Conservation (phyloP, 2,797 vertebrate species). For the Sebastes vulpes region DNA sequence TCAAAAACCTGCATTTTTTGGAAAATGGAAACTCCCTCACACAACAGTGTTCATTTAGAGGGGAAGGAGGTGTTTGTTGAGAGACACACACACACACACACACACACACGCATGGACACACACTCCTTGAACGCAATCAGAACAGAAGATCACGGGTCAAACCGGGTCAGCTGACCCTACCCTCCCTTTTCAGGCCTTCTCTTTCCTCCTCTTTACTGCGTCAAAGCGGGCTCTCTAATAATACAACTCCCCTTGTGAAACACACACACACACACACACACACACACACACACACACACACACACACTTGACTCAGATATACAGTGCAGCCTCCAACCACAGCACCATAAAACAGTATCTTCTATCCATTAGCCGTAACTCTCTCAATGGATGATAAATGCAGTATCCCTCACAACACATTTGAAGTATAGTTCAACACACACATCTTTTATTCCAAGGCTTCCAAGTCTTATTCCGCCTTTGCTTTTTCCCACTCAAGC, state of each 20-base stretch:
- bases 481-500: slow-evolving; percentile 68
- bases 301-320: slow-evolving; percentile 35
- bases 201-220: slow-evolving; percentile 73
- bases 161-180: slow-evolving; percentile 73
- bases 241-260: slow-evolving; percentile 70
- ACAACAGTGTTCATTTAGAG: slow-evolving; percentile 62
- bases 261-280: slow-evolving; percentile 46
- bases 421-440: slow-evolving; percentile 64
- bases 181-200: slow-evolving; percentile 74
- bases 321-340: slow-evolving; percentile 61
- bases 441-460: slow-evolving; percentile 70
- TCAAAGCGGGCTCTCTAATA: slow-evolving; percentile 73
- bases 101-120: slow-evolving; percentile 15
- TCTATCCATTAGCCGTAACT: slow-evolving; percentile 72
- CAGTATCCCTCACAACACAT: slow-evolving; percentile 63
- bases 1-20: slow-evolving; percentile 50
- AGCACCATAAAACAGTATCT: slow-evolving; percentile 63
- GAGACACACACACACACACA: not conserved
- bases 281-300: slow-evolving; percentile 33
- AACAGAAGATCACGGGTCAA: slow-evolving; percentile 83
- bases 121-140: slow-evolving; percentile 69
- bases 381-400: slow-evolving; percentile 67
- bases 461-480: slow-evolving; percentile 61
- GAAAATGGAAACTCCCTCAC: slow-evolving; percentile 55
- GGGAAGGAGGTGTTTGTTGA: slow-evolving; percentile 33